Base-by-base conservation (phyloP, 2,113 vertebrate genomes). In the Urocolius indicus region DNA sequence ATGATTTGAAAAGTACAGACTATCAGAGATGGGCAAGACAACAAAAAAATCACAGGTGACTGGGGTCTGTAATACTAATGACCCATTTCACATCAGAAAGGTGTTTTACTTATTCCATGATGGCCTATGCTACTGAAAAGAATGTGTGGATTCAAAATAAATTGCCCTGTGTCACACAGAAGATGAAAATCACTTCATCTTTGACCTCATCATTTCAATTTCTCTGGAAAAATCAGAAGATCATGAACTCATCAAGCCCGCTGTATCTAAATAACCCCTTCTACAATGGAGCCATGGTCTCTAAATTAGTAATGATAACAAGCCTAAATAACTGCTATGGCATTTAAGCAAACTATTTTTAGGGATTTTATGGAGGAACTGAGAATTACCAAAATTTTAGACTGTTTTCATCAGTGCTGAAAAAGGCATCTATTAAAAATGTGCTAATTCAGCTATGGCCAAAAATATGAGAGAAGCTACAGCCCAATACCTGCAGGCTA, bases 371-470 rank as follows among this genome's bases (percentile, higher is more conserved):
- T 16, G 34, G 36, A 86, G 34, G 43, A 94, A 82, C 3, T 5
- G n/a, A 87, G 73, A 90, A 68, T 71, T 68, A 78, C 38, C 45
- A 61, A 65, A 94, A 84, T 65, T 78, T 38, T 54, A 75, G 36
- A 84, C 49, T 76, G 72, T 54, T 79, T 81, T 65, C 41, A 51
- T 26, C 3, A 6, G 49, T 82, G 66, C 36, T 89, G 81, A 82
- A 92, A 89, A 59, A 75, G 62, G 43, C 54, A 80, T 52, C 59
- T 46, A 66, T 77, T 69, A 76, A 92, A 94, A 91, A 94, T 41
- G 36, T 75, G 55, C 81, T 66, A 46, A 62, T 78, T 87, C 46
- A 94, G 69, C 73, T 52, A 34, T 13, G 29, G 54, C 43, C 68
- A 84, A 93, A 93, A 78, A 81, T 63, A 89, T 9, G 26, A 80